These are phyloP conservation scores for Babyrousa celebensis DNA, from an alignment of 2,797 vertebrate genomes.

Conservation along the genomic window DNA sequence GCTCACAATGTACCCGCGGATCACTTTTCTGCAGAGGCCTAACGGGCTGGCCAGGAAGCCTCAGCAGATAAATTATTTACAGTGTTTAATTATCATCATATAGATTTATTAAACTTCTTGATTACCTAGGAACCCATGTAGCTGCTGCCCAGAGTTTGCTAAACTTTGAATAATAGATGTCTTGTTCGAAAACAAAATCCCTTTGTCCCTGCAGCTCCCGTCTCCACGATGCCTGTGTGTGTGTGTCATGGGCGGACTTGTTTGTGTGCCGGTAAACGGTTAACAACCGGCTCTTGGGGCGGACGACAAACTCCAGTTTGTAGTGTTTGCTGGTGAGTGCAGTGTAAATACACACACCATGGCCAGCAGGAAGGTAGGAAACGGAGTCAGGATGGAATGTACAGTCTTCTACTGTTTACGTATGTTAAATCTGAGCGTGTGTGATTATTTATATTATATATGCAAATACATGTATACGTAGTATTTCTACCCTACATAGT, in stretches of 20 bases:
- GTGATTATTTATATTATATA: background rate
- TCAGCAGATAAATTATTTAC: slow-evolving; percentile 91
- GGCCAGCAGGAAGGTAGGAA: background rate
- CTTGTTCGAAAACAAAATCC: slow-evolving; percentile 82
- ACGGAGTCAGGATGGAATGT: background rate
- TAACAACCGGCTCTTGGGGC: background rate
- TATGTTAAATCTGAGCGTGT: too few species aligned
- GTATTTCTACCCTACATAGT: background rate
- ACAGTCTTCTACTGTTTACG: accelerated
- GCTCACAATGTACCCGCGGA: slow-evolving; percentile 86
- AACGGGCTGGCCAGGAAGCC: slow-evolving; percentile 87
- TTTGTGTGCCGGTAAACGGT: background rate
- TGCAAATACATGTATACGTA: background rate
- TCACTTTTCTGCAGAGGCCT: slow-evolving; percentile 85
- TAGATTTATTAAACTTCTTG: slow-evolving; percentile 91
- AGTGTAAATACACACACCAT: background rate
- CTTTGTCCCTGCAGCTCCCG: slow-evolving; percentile 77
- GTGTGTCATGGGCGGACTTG: too few species aligned
- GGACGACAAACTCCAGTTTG: background rate
- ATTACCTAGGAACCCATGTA: slow-evolving; percentile 89
- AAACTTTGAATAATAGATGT: slow-evolving; percentile 82
- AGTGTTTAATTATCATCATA: slow-evolving; percentile 90
- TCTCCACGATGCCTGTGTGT: slow-evolving; percentile 18
- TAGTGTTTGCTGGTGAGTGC: background rate
- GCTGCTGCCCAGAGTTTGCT: slow-evolving; percentile 84